Percentiles rank a stretch among this genome's conserved stretches.
phyloP scores from a whole-genome alignment of 2,888 invertebrate species.

The Apodemia zela region DNA sequence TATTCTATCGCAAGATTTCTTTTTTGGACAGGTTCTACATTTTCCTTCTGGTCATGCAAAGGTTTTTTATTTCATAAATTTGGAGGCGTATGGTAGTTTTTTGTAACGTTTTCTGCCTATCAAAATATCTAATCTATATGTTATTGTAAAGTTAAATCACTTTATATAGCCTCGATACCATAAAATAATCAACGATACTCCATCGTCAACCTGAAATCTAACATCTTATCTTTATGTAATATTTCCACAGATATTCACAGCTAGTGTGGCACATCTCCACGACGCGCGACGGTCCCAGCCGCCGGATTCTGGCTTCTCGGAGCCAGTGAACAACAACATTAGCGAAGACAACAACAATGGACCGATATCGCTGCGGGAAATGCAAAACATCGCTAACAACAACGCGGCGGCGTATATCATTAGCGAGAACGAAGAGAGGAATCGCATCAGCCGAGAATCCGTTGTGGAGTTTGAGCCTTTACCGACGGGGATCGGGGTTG shows the following conservation, averaged over 20 bases:
- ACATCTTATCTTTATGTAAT: neutral
- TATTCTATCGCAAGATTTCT: too few species aligned
- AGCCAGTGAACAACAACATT: slow-evolving; percentile 69
- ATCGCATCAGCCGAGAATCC: slow-evolving; percentile 63
- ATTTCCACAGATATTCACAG: slow-evolving; percentile 57
- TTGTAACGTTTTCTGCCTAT: too few species aligned
- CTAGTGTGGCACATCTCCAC: slow-evolving; percentile 64
- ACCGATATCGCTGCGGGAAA: slow-evolving; percentile 75
- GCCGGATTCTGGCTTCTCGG: slow-evolving; percentile 68
- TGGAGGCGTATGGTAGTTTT: too few species aligned
- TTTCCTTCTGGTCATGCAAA: too few species aligned
- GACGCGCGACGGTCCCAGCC: slow-evolving; percentile 62
- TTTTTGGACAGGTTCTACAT: too few species aligned
- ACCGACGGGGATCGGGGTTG: slow-evolving; percentile 52
- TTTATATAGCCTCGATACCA: too few species aligned
- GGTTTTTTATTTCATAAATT: too few species aligned
- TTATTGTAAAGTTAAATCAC: too few species aligned
- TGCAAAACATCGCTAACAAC: slow-evolving; percentile 81
- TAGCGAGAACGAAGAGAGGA: slow-evolving; percentile 73
- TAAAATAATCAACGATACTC: too few species aligned
- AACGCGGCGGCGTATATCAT: slow-evolving; percentile 76
- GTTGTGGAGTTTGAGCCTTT: slow-evolving; percentile 71
- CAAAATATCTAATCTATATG: too few species aligned
- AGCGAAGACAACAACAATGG: slow-evolving; percentile 79
- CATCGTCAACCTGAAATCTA: neutral